Conservation (phyloP, 2,113 vertebrate species). For the Oreochromis niloticus region DNA sequence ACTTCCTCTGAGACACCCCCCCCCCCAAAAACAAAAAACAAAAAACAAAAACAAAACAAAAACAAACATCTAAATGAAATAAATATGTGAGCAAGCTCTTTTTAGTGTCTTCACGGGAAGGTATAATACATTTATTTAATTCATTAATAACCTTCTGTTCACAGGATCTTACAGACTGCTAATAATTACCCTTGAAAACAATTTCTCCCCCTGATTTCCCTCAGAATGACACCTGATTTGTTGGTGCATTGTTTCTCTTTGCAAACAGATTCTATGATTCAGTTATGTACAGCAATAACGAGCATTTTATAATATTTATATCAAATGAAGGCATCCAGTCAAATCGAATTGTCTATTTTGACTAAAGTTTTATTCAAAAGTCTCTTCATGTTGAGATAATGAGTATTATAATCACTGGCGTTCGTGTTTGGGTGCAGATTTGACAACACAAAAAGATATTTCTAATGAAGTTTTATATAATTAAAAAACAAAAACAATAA, state of each 20-base stretch:
- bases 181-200: neutral
- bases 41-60: accelerated
- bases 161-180: neutral
- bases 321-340: neutral
- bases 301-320: neutral
- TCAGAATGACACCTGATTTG: neutral
- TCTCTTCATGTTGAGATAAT: neutral
- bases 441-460: neutral
- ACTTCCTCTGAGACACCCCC: too few relatives aligned
- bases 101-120: neutral
- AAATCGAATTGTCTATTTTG: neutral
- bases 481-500: neutral
- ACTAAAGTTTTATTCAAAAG: neutral
- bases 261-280: neutral
- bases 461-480: neutral
- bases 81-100: neutral
- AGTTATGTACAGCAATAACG: neutral
- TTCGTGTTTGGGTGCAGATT: neutral
- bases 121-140: neutral
- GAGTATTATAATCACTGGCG: neutral
- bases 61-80: neutral
- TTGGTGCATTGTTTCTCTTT: neutral
- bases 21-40: accelerated
- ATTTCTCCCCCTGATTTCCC: neutral
- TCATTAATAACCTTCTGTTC: neutral